Percentiles rank a stretch among this genome's conserved stretches.
phyloP scores from a whole-genome alignment of 2,888 invertebrate genomes.

The Melolontha melolontha region DNA sequence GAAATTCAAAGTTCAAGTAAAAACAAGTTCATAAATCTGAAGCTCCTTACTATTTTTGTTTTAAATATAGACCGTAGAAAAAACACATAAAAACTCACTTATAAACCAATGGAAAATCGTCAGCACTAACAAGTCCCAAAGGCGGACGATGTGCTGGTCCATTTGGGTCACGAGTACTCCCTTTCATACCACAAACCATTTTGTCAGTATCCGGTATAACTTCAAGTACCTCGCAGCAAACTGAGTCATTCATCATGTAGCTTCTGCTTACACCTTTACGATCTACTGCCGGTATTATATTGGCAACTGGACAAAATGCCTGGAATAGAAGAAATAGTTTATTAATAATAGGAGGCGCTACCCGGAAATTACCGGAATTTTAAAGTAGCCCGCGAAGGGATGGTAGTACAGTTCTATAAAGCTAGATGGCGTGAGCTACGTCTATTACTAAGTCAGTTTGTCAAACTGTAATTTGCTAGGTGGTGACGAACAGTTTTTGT shows the following conservation, averaged over 20 bases:
- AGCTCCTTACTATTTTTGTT: neutral
- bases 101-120: slow-evolving; percentile 85
- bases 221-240: slow-evolving; percentile 90
- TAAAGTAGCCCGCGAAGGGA: too few relatives aligned
- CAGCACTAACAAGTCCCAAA: slow-evolving; percentile 85
- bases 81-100: slow-evolving; percentile 74
- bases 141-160: slow-evolving; percentile 79
- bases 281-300: slow-evolving; percentile 83
- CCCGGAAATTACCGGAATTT: too few relatives aligned
- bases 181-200: slow-evolving; percentile 89
- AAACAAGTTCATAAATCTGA: neutral
- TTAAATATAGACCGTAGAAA: neutral
- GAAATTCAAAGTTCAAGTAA: neutral
- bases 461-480: too few relatives aligned
- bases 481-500: too few relatives aligned
- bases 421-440: too few relatives aligned
- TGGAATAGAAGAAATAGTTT: slow-evolving; percentile 57
- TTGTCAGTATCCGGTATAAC: slow-evolving; percentile 89
- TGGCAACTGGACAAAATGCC: slow-evolving; percentile 77
- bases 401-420: too few relatives aligned
- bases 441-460: too few relatives aligned
- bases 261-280: slow-evolving; percentile 81
- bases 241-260: slow-evolving; percentile 85
- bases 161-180: slow-evolving; percentile 76
- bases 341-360: too few relatives aligned